Evolutionary conservation across 2,888 invertebrate species (phyloP).

Genomic region (Myopa tessellatipennis): DNA sequence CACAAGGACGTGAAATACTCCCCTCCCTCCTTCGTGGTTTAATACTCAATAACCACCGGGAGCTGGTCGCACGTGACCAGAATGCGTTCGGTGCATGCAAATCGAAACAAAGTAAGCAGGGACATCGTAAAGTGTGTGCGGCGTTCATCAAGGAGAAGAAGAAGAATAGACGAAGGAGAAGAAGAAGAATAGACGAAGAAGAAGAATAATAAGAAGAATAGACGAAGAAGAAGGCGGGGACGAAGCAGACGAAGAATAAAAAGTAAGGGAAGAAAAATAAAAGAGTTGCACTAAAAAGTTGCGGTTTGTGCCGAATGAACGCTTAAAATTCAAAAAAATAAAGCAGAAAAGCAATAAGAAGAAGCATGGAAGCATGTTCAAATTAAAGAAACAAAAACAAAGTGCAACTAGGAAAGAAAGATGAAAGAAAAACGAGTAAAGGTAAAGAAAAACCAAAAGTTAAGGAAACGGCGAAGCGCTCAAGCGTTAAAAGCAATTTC

Average conservation of each 20-base stretch:
- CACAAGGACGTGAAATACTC: too few relatives aligned
- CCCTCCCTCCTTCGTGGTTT: neutral
- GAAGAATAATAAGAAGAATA: neutral
- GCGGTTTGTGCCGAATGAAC: too few relatives aligned
- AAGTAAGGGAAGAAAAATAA: neutral
- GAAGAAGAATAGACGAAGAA: neutral
- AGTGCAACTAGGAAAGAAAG: too few relatives aligned
- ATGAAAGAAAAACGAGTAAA: too few relatives aligned
- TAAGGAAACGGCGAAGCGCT: too few relatives aligned
- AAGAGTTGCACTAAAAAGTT: neutral
- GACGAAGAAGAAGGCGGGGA: too few relatives aligned
- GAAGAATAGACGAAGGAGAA: neutral
- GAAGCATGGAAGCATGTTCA: too few relatives aligned
- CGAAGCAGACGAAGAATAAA: neutral
- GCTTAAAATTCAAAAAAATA: too few relatives aligned
- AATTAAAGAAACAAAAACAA: too few relatives aligned
- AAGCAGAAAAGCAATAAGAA: too few relatives aligned
- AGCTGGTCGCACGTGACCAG: slow-evolving; percentile 1
- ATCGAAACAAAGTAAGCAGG: neutral
- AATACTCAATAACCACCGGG: neutral
- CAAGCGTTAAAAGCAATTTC: too few relatives aligned
- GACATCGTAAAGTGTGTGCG: neutral
- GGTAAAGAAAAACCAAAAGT: too few relatives aligned
- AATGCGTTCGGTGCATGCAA: neutral
- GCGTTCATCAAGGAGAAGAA: neutral